A percentile compares a stretch with the other conserved stretches of the same genome.
Conservation (phyloP, 2,797 vertebrate species). For the Halcyon badia region DNA sequence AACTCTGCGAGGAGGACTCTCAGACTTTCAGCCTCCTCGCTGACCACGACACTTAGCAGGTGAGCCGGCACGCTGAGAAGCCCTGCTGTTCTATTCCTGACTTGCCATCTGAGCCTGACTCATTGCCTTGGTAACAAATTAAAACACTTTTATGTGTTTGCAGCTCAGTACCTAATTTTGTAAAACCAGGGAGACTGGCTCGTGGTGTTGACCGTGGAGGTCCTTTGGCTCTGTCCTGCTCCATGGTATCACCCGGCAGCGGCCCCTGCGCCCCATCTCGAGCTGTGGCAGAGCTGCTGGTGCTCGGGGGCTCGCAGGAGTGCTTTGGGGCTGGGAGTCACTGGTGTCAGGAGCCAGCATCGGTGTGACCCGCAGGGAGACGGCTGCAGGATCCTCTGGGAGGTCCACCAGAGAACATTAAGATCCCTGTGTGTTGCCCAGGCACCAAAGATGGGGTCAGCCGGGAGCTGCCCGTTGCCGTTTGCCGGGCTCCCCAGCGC, state of each 20-base stretch:
- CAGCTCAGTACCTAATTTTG: constrained; percentile 50
- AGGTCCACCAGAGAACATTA: rapidly evolving
- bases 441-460: no score
- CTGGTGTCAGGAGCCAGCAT: not conserved
- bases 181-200: constrained; percentile 70
- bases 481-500: rapidly evolving
- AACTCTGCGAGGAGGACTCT: not conserved
- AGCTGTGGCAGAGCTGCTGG: not conserved
- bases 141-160: constrained; percentile 66
- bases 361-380: rapidly evolving
- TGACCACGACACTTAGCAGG: not conserved
- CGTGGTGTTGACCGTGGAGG: not conserved
- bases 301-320: not conserved
- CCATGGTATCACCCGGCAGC: rapidly evolving
- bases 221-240: not conserved
- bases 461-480: rapidly evolving
- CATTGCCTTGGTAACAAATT: constrained; percentile 82
- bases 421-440: not conserved
- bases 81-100: constrained; percentile 72
- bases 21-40: not conserved
- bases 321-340: not conserved
- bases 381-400: not conserved
- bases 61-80: not conserved
- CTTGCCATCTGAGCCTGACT: constrained; percentile 68
- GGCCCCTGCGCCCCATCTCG: rapidly evolving